Evolutionary conservation across 2,888 invertebrate genomes (phyloP).

Genomic region (Serrognathus titanus): DNA sequence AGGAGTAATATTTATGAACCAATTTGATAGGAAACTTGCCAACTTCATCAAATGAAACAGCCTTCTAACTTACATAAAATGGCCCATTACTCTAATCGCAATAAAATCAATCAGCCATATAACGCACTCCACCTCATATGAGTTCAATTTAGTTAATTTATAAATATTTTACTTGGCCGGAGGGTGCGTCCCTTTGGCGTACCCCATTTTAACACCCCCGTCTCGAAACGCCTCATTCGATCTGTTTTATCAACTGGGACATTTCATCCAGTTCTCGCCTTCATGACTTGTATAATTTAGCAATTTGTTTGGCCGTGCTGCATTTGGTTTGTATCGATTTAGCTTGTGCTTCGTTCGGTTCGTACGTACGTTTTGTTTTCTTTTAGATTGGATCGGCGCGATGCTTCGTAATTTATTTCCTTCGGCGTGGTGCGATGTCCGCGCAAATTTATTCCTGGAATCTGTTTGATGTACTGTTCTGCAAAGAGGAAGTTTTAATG

Average conservation of each 20-base stretch:
- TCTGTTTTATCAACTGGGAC: slow-evolving; percentile 43
- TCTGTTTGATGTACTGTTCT: too few species aligned
- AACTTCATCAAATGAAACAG: too few species aligned
- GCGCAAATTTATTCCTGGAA: background rate
- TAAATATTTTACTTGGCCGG: slow-evolving; percentile 37
- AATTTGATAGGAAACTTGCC: too few species aligned
- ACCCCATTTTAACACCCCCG: slow-evolving; percentile 24
- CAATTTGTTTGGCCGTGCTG: slow-evolving; percentile 40
- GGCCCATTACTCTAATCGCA: slow-evolving; percentile 30
- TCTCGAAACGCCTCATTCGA: slow-evolving; percentile 41
- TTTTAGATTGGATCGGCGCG: slow-evolving; percentile 1
- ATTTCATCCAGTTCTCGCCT: slow-evolving; percentile 44
- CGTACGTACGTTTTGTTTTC: slow-evolving; percentile 3
- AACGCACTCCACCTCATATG: slow-evolving; percentile 31
- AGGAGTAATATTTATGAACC: too few species aligned
- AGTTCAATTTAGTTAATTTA: slow-evolving; percentile 44
- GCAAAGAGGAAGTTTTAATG: too few species aligned
- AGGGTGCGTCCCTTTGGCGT: slow-evolving; percentile 21
- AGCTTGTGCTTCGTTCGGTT: slow-evolving; percentile 12
- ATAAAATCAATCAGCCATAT: slow-evolving; percentile 37
- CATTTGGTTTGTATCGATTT: slow-evolving; percentile 36
- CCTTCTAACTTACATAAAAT: slow-evolving; percentile 12
- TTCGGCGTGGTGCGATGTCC: background rate
- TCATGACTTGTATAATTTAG: slow-evolving; percentile 45
- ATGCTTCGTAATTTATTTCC: slow-evolving; percentile 4